phyloP scores from a whole-genome alignment of 1,140 invertebrate genomes.

The Maniola jurtina region DNA sequence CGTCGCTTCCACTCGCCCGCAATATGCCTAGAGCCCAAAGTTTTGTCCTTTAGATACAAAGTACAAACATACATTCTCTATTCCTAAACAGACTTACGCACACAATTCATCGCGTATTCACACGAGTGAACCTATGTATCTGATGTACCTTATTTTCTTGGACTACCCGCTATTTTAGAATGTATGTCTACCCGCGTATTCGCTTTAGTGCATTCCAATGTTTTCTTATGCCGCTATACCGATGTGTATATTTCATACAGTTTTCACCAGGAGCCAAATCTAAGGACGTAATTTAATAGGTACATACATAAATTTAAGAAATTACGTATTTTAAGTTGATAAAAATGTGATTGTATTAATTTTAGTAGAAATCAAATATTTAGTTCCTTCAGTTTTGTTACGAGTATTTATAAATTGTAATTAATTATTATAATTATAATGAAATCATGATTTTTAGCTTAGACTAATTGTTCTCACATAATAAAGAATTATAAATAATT shows the following conservation, averaged over 20 bases:
- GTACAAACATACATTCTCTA: too few species aligned
- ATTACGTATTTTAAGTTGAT: constrained; percentile 61
- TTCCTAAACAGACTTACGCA: too few species aligned
- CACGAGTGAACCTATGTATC: too few species aligned
- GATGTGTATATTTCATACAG: constrained; percentile 17
- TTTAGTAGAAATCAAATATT: constrained; percentile 71
- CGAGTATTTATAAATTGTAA: constrained; percentile 74
- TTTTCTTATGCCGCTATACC: constrained; percentile 14
- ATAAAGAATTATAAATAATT: constrained; percentile 67
- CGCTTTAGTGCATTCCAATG: not conserved
- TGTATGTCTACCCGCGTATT: not conserved
- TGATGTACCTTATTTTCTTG: too few species aligned
- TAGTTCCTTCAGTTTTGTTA: constrained; percentile 78
- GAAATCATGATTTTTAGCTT: constrained; percentile 51
- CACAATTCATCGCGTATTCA: too few species aligned
- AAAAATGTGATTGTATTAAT: constrained; percentile 71
- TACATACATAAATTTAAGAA: constrained; percentile 60
- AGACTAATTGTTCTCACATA: constrained; percentile 73
- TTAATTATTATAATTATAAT: constrained; percentile 47
- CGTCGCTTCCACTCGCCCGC: too few species aligned
- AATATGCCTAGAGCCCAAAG: too few species aligned
- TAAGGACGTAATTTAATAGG: constrained; percentile 67
- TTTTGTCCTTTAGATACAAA: too few species aligned
- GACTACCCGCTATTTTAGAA: not conserved
- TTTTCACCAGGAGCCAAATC: constrained; percentile 65